Percentiles rank a stretch among this genome's conserved stretches.
Conservation (phyloP, 2,113 vertebrate species). For the Tringa solitaria region DNA sequence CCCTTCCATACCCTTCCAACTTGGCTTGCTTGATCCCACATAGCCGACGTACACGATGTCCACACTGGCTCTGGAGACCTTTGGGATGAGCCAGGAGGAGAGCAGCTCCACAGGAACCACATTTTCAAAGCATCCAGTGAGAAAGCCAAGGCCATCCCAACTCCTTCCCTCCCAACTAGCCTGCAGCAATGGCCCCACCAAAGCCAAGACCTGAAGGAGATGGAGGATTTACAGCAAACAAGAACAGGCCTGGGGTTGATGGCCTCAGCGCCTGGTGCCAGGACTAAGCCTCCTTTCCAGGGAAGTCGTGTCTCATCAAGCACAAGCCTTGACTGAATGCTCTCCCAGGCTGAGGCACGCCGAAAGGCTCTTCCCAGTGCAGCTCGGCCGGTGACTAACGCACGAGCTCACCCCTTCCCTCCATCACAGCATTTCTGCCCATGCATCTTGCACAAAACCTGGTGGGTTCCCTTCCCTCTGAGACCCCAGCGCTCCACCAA, state of each 20-base stretch:
- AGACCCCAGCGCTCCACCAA: background rate
- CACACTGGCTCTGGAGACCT: background rate
- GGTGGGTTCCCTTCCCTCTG: background rate
- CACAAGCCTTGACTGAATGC: background rate
- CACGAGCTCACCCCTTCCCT: background rate
- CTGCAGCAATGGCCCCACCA: background rate
- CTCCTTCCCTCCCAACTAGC: background rate
- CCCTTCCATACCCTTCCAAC: background rate
- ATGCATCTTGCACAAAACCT: background rate
- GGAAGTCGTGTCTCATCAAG: background rate
- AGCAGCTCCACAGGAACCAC: accelerated
- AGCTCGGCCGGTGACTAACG: background rate
- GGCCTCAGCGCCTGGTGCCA: background rate
- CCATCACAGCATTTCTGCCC: background rate
- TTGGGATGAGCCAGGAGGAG: background rate
- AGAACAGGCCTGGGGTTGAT: background rate
- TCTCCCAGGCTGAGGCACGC: background rate
- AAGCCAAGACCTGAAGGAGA: background rate
- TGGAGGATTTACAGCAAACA: background rate
- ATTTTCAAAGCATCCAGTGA: background rate
- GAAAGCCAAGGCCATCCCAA: background rate
- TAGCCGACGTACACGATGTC: accelerated
- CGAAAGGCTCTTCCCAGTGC: background rate
- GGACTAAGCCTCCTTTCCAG: background rate
- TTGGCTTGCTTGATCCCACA: accelerated